Base-by-base conservation (phyloP, 2,113 vertebrate genomes). In the Clupea harengus region DNA sequence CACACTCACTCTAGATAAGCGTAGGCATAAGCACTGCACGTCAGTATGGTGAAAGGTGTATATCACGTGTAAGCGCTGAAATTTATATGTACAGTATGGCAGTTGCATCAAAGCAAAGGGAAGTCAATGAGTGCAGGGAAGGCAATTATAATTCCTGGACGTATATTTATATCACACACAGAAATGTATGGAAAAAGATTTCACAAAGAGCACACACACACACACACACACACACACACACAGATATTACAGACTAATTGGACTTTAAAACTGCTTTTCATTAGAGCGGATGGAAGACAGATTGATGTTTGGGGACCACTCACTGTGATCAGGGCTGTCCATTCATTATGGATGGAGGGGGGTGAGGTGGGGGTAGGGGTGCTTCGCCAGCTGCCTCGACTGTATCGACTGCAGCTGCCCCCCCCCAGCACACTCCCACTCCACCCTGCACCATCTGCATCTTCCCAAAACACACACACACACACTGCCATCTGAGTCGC, bases 211-310 rank as follows among this genome's bases (percentile, higher is more conserved):
- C 6, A 52, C 17, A 50, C 45, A 45, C 22, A 49, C 45, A 83
- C 1, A 45, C 45, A 57, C 82, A 80, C 11, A 28, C 83, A 81
- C 46, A 67, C 44, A 83, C 44, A 45, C 81, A 84, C 39, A 47
- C 50, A 50, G 82, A 64, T 80, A 86, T 90, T 90, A 91, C 88
- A 90, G 88, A 84, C 92, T 93, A 90, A 95, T 95, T 90, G 93
- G 85, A 92, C 84, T 88, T 92, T 94, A 85, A 93, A 94, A 88
- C 87, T 80, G 90, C 91, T 92, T 93, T 95, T 93, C 90, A 95
- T 94, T 94, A 87, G 8, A 84, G 83, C 50, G 13, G 84, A 50
- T 83, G 50, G 85, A 89, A 91, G 93, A 94, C 92, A 93, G 94
- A 94, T 91, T 92, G 92, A 83, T 89, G 88, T 47, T 60, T 17